phyloP scores from a whole-genome alignment of 2,888 invertebrate genomes.

The Hyposoter dolosus region DNA sequence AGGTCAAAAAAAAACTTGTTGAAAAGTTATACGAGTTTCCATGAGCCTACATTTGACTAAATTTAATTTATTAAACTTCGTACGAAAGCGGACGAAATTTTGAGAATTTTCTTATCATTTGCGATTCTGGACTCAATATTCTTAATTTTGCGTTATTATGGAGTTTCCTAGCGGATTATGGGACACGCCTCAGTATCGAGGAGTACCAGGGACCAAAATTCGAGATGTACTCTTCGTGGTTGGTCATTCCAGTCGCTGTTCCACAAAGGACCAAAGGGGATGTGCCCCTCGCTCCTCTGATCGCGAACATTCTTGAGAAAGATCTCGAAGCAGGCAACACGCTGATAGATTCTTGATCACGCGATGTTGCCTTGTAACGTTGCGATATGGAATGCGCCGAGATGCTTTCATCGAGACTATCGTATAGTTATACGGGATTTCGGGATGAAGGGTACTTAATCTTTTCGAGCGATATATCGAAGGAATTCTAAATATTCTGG shows the following conservation, averaged over 20 bases:
- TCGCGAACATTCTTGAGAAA: slow-evolving; percentile 58
- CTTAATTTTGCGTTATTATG: not conserved
- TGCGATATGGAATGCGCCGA: slow-evolving; percentile 46
- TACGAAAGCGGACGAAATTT: too few relatives aligned
- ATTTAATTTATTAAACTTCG: too few relatives aligned
- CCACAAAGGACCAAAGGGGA: slow-evolving; percentile 46
- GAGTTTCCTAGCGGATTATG: not conserved
- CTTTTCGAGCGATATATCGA: slow-evolving; percentile 9
- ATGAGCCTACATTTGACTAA: too few relatives aligned
- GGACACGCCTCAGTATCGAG: not conserved
- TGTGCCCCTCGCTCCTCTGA: not conserved
- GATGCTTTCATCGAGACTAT: slow-evolving; percentile 55
- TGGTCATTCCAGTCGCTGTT: slow-evolving; percentile 23
- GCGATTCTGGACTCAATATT: not conserved
- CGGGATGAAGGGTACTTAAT: slow-evolving; percentile 14
- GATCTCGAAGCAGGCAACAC: slow-evolving; percentile 22
- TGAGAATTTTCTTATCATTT: not conserved
- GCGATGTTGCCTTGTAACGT: slow-evolving; percentile 59
- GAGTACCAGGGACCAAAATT: not conserved
- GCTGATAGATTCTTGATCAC: slow-evolving; percentile 67
- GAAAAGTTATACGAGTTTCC: too few relatives aligned
- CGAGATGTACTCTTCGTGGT: not conserved
- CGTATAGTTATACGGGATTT: not conserved
- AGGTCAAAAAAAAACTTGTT: too few relatives aligned
- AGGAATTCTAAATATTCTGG: slow-evolving; percentile 36